Base-by-base conservation (phyloP, 1,140 invertebrate species). In the Drosophila nebulosa region DNA sequence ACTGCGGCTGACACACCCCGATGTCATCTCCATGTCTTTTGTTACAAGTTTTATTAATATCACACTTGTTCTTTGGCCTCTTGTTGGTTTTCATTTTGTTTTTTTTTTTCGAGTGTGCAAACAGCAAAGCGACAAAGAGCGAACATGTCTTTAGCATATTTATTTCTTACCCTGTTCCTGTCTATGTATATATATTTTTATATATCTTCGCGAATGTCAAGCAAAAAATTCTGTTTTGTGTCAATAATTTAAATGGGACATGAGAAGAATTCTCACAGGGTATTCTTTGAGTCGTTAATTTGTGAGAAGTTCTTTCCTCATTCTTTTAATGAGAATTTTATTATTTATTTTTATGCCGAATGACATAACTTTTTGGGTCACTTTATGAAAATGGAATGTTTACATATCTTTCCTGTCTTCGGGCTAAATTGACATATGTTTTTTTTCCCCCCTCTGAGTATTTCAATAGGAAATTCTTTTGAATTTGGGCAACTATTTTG, bases 351-450 rank as follows among this genome's bases (percentile, higher is more conserved):
- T 85, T 71, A 74, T 77, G 68, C 68, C 50, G 63, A 64, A 42
- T 50, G 46, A 32, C 69, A 71, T 79, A 79, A 79, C 71, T 46
- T 46, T 78, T 75, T 65, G 66, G 71, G 64, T 65, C 80, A 69
- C 73, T 69, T 79, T 84, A 85, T 76, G 85, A 79, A 77, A 85
- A 67, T 77, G 66, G 39, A 58, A 58, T 85, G 81, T 85, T 86
- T 85, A n/a, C n/a, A n/a, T n/a, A 68, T 85, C 71, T 63, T 84
- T 59, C 52, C 21, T 79, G 73, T 68, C 69, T 68, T 77, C 55
- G 60, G 74, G 65, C 16, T 56, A 50, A 70, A 70, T 66, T 74
- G 81, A 71, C 81, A 85, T 85, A 85, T 86, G 77, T 46, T 58
- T 64, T 73, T 79, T 67, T 18, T 46, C 10, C 39, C 16, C 10